A percentile compares a stretch with the other conserved stretches of the same genome.
These are phyloP conservation scores for Galagoides demidoff DNA, from an alignment of 2,797 vertebrate genomes.

Conservation along the genomic window DNA sequence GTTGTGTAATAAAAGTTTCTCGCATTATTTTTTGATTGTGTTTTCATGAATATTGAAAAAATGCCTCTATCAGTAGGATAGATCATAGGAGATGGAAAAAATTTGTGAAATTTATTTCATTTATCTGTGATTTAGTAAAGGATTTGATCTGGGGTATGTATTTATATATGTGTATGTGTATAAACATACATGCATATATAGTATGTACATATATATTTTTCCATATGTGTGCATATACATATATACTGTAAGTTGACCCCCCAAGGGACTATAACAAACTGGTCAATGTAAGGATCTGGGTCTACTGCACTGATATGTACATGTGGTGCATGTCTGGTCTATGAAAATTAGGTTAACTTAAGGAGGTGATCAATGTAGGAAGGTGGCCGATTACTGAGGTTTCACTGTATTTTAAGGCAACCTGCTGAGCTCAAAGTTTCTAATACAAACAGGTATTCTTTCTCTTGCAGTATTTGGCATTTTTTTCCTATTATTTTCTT, in stretches of 20 bases:
- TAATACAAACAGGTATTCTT: neutral
- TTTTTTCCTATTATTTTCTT: neutral
- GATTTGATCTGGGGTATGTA: neutral
- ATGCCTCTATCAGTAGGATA: neutral
- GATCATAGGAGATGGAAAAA: neutral
- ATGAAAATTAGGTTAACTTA: too few relatives aligned
- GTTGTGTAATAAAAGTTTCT: neutral
- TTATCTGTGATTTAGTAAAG: neutral
- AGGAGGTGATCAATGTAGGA: too few relatives aligned
- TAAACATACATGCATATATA: too few relatives aligned
- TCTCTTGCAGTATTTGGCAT: neutral
- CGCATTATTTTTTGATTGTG: neutral
- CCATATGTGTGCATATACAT: neutral
- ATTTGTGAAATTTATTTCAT: neutral
- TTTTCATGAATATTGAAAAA: conserved; percentile 31
- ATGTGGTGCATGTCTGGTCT: too few relatives aligned
- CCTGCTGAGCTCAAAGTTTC: neutral
- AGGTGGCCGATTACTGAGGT: too few relatives aligned
- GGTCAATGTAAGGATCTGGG: too few relatives aligned
- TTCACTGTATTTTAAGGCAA: neutral
- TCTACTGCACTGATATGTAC: too few relatives aligned
- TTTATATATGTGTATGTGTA: neutral
- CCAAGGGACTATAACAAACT: too few relatives aligned
- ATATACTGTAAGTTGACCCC: too few relatives aligned
- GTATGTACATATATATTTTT: neutral